phyloP scores from a whole-genome alignment of 2,113 vertebrate genomes.

The Sphyrna mokarran region DNA sequence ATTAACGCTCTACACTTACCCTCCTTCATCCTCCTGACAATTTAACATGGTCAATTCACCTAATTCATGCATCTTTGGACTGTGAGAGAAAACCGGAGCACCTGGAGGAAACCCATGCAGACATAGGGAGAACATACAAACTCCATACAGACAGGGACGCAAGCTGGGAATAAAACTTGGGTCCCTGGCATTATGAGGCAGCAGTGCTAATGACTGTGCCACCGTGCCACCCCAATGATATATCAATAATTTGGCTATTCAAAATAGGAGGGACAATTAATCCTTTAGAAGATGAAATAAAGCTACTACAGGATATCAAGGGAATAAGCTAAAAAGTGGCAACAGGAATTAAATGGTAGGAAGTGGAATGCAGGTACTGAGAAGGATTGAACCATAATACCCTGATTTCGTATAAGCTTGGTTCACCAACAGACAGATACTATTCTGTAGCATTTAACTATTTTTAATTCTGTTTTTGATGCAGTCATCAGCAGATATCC shows the following conservation, averaged over 20 bases:
- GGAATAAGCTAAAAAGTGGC: not conserved
- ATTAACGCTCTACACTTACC: too few species aligned
- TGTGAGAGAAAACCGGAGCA: too few species aligned
- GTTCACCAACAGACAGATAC: not conserved
- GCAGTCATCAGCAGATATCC: not conserved
- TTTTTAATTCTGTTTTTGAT: not conserved
- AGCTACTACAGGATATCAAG: not conserved
- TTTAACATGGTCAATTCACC: too few species aligned
- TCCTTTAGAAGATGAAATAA: not conserved
- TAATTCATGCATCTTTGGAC: too few species aligned
- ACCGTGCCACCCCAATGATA: not conserved
- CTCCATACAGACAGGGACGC: too few species aligned
- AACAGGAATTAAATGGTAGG: not conserved
- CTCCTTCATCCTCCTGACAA: too few species aligned
- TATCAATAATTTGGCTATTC: not conserved
- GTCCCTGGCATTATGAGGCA: too few species aligned
- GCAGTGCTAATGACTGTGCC: too few species aligned
- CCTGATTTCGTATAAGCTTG: not conserved
- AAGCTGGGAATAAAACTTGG: too few species aligned
- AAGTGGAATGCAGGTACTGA: not conserved
- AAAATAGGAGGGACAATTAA: not conserved
- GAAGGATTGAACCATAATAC: not conserved
- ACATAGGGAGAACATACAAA: too few species aligned
- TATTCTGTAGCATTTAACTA: not conserved
- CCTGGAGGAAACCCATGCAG: too few species aligned